phyloP scores from a whole-genome alignment of 2,888 invertebrate species.

The Volucella bombylans region DNA sequence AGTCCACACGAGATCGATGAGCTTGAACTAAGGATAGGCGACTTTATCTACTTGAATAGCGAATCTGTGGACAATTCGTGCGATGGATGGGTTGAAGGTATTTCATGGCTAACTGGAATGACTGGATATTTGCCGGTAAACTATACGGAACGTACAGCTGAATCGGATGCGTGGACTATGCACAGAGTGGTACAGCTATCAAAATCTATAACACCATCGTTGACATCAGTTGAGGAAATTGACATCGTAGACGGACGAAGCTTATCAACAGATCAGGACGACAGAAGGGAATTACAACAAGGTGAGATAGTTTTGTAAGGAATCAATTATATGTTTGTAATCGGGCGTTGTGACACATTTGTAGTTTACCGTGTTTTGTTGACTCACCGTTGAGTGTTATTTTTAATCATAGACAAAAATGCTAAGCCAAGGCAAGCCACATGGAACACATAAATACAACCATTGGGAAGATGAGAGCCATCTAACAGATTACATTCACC shows the following conservation, averaged over 20 bases:
- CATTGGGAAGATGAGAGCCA: too few species aligned
- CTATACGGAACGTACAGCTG: slow-evolving; percentile 91
- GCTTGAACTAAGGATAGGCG: slow-evolving; percentile 91
- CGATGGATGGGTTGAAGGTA: slow-evolving; percentile 94
- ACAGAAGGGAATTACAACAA: slow-evolving; percentile 78
- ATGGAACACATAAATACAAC: too few species aligned
- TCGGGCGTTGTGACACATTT: too few species aligned
- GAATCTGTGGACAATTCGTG: slow-evolving; percentile 88
- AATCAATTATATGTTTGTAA: too few species aligned
- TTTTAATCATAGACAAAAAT: too few species aligned
- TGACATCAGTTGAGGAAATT: slow-evolving; percentile 80
- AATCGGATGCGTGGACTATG: slow-evolving; percentile 95
- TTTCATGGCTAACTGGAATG: slow-evolving; percentile 84
- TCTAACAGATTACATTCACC: too few species aligned
- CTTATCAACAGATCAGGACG: slow-evolving; percentile 79
- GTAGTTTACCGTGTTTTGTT: too few species aligned
- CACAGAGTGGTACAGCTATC: slow-evolving; percentile 87
- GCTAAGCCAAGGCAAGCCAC: too few species aligned
- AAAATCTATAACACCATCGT: slow-evolving; percentile 81
- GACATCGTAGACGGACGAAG: slow-evolving; percentile 81
- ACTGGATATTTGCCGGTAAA: slow-evolving; percentile 91
- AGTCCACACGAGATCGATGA: slow-evolving; percentile 91
- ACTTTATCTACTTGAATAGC: slow-evolving; percentile 91
- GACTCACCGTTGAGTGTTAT: too few species aligned
- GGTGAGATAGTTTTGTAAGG: slow-evolving; percentile 70